phyloP scores from a whole-genome alignment of 2,797 vertebrate genomes.

The Xiphophorus birchmanni region DNA sequence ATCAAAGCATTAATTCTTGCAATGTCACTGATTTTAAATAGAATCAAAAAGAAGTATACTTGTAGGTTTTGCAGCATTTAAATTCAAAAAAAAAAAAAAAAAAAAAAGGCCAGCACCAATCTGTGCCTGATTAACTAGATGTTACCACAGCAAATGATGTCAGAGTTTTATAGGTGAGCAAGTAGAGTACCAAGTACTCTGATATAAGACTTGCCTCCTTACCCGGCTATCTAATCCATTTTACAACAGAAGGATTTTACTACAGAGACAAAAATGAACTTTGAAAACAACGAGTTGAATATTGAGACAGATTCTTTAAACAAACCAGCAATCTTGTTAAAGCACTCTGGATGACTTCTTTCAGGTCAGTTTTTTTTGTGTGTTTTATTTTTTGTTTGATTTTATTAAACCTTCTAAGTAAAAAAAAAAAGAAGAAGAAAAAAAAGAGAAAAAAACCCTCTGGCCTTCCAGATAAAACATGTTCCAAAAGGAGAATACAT shows the following conservation, averaged over 20 bases:
- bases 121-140: neutral
- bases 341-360: neutral
- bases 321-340: neutral
- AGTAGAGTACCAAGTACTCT: conserved; percentile 21
- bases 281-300: no score
- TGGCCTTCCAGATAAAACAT: conserved; percentile 7
- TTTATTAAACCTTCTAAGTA: neutral
- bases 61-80: neutral
- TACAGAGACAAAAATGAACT: neutral
- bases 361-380: neutral
- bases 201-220: conserved; percentile 17
- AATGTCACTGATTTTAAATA: neutral
- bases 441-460: conserved; percentile 2
- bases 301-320: neutral
- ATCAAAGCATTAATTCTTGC: neutral
- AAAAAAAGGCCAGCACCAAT: neutral
- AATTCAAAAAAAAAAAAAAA: neutral
- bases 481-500: conserved; percentile 27
- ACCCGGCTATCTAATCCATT: conserved; percentile 15
- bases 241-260: conserved; percentile 3
- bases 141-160: conserved; percentile 34
- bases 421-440: neutral
- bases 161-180: conserved; percentile 32
- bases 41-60: neutral
- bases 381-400: neutral